phyloP scores from a whole-genome alignment of 2,797 vertebrate genomes.

The Enteromius anoplus region DNA sequence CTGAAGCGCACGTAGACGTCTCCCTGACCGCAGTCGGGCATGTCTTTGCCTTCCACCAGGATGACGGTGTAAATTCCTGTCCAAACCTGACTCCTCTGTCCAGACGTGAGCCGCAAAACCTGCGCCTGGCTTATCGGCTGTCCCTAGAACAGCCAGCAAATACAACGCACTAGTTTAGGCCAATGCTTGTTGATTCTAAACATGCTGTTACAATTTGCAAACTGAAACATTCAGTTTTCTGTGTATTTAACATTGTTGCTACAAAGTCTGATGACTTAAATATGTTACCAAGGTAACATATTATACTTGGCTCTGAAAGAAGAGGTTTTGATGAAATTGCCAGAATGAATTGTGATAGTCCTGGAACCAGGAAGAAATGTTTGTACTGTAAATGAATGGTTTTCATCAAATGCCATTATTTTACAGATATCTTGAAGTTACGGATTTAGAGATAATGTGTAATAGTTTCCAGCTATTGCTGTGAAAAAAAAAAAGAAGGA shows the following conservation, averaged over 20 bases:
- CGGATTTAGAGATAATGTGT: too few relatives aligned
- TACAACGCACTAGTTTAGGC: neutral
- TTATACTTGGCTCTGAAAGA: slow-evolving; percentile 16
- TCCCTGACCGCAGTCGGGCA: slow-evolving; percentile 79
- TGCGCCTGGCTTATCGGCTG: slow-evolving; percentile 55
- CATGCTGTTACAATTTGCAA: neutral
- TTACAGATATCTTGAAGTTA: neutral
- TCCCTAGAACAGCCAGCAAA: slow-evolving; percentile 42
- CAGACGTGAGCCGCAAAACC: slow-evolving; percentile 65
- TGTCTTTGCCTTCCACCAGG: slow-evolving; percentile 88
- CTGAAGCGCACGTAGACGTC: slow-evolving; percentile 91
- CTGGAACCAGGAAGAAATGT: slow-evolving; percentile 6
- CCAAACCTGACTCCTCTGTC: slow-evolving; percentile 89
- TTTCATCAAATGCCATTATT: neutral
- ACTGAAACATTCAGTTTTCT: neutral
- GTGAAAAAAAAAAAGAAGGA: neutral
- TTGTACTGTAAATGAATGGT: neutral
- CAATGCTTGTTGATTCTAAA: slow-evolving; percentile 7
- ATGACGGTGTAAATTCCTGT: slow-evolving; percentile 84
- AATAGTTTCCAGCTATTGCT: neutral
- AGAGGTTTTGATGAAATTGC: neutral
- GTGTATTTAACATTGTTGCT: slow-evolving; percentile 15
- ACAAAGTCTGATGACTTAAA: neutral
- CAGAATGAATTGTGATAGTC: slow-evolving; percentile 8
- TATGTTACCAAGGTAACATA: slow-evolving; percentile 28